Evolutionary conservation across 2,113 vertebrate species (phyloP).

Genomic region (Baryphthengus martii): DNA sequence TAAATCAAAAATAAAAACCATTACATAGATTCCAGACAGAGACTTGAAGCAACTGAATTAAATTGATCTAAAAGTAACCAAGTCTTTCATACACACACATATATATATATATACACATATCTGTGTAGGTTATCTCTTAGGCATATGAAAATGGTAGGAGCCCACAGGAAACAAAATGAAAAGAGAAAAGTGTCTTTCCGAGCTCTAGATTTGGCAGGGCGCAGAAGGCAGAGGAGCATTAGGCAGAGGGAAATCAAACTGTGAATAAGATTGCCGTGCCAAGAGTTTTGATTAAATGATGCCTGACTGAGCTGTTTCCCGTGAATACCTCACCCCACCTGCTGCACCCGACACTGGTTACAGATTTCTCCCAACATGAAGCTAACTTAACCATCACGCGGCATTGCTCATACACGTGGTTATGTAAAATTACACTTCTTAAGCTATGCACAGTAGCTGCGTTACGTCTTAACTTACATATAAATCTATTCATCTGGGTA

Average conservation of each 20-base stretch:
- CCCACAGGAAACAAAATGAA: neutral
- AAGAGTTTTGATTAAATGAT: neutral
- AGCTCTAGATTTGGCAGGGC: neutral
- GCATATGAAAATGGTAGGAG: neutral
- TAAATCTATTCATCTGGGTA: accelerated
- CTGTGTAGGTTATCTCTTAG: neutral
- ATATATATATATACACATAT: neutral
- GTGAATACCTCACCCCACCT: neutral
- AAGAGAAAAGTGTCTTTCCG: neutral
- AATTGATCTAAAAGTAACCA: neutral
- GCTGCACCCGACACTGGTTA: neutral
- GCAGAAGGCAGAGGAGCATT: neutral
- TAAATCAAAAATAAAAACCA: too few relatives aligned
- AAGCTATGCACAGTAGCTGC: neutral
- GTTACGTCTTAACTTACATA: neutral
- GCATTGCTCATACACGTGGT: neutral
- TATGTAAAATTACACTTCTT: neutral
- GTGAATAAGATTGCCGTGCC: neutral
- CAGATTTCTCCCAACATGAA: neutral
- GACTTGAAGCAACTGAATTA: neutral
- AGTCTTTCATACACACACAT: neutral
- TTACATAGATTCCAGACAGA: neutral
- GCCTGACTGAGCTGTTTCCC: neutral
- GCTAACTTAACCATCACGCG: neutral
- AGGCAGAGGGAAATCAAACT: neutral